These are phyloP conservation scores for Oreotrochilus melanogaster DNA, from an alignment of 2,113 vertebrate species.

Conservation along the genomic window DNA sequence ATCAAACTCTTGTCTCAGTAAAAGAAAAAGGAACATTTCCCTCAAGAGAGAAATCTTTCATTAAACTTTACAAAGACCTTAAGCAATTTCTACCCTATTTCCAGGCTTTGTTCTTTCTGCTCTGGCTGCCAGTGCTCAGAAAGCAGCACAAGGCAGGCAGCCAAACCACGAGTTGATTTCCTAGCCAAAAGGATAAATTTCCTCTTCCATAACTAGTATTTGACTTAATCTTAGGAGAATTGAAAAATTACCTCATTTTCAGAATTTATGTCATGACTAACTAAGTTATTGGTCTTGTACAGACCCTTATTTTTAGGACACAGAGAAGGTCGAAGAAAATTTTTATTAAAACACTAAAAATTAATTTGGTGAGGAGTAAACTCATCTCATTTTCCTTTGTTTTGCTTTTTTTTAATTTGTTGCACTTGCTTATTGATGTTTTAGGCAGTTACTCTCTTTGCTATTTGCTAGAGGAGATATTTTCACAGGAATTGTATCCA, in stretches of 20 bases:
- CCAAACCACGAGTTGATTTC: neutral
- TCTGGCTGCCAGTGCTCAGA: constrained; percentile 54
- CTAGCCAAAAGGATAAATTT: neutral
- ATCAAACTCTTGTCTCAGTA: constrained; percentile 74
- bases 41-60: constrained; percentile 80
- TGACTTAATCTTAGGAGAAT: constrained; percentile 19
- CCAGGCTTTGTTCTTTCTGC: neutral
- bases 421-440: neutral
- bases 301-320: neutral
- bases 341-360: neutral
- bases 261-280: neutral
- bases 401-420: neutral
- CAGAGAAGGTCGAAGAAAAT: neutral
- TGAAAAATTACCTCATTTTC: neutral
- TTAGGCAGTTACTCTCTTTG: neutral
- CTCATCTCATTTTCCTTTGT: too few species aligned
- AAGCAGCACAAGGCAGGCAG: constrained; percentile 41
- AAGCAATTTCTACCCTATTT: constrained; percentile 66
- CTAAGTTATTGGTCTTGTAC: neutral
- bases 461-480: neutral
- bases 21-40: constrained; percentile 74
- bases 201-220: neutral
- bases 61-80: constrained; percentile 78
- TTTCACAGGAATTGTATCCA: neutral
- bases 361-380: neutral